Evolutionary conservation across 2,797 vertebrate species (phyloP), one percentile per base, ranked within the genome.

Genomic region (Enteromius anoplus): DNA sequence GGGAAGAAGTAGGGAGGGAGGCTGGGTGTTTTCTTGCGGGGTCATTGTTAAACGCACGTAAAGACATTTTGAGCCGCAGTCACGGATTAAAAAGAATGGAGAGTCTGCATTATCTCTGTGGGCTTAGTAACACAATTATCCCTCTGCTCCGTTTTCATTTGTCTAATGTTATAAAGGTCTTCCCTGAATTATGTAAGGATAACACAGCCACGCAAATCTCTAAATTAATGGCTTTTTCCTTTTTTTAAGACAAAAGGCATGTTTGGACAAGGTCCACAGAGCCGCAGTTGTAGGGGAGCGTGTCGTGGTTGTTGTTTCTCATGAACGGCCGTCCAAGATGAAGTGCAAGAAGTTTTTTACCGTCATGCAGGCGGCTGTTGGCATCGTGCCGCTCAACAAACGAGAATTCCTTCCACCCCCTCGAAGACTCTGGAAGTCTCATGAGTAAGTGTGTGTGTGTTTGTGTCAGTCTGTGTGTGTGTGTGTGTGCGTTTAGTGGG

Each of bases 281-380:
- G 76, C 70, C 58, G 8, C 40, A 80, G 12, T 58, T 81, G 79
- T 66, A 10, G 64, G 23, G 66, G n/a, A 45, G 53, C 19, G 26
- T 55, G 70, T 34, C 12, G 9, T 66, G 73, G 49, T 29, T 40
- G 15, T 9, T 32, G n/a, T 47, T 64, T 34, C 75, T 12, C 26
- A 4, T 55, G 53, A 64, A 32, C 71, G 15, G 9, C 29, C 14
- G 8, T 64, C 70, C 42, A 93, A 89, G 68, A 98, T 97, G 97
- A 96, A 94, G 90, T 97, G 96, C 89, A 98, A 97, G 93, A 98
- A 97, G 91, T 98, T 97, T 11, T 94, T 96, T 78, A 95, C 95
- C 58, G 94, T 97, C 90, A 92, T 97, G 93, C 97, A 97, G 93
- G 96, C 94, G 5, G 96, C 96, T 0, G 90, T 97, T 64, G 96